Conservation (phyloP, 2,888 invertebrate species). For the Leucania comma region DNA sequence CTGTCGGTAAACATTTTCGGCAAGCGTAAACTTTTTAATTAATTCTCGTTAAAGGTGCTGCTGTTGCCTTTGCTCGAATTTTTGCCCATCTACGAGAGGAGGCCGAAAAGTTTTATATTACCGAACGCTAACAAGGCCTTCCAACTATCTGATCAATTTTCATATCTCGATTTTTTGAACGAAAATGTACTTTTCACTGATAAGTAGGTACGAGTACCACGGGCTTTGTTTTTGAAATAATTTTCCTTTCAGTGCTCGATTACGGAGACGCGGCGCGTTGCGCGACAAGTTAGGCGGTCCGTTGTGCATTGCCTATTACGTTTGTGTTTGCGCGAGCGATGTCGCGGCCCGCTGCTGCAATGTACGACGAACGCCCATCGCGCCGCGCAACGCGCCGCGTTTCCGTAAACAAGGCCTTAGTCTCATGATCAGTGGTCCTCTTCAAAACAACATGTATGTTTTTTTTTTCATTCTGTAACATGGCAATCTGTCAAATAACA, state of each 20-base stretch:
- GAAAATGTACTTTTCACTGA: not conserved
- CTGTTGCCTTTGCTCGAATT: slow-evolving; percentile 24
- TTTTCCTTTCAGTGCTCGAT: too few relatives aligned
- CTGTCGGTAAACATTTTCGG: slow-evolving; percentile 58
- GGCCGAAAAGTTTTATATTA: slow-evolving; percentile 37
- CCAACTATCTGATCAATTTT: slow-evolving; percentile 41
- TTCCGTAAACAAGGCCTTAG: too few relatives aligned
- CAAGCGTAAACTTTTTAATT: slow-evolving; percentile 66
- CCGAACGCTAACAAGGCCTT: slow-evolving; percentile 19
- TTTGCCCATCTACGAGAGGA: slow-evolving; percentile 19
- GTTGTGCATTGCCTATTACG: too few relatives aligned
- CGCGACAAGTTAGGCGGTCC: too few relatives aligned
- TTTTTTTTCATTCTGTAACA: too few relatives aligned
- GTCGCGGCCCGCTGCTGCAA: too few relatives aligned
- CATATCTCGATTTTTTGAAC: not conserved
- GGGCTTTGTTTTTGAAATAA: not conserved
- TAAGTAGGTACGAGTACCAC: not conserved
- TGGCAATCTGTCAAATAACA: too few relatives aligned
- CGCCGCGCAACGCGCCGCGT: too few relatives aligned
- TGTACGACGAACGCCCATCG: too few relatives aligned
- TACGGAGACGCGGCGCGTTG: too few relatives aligned
- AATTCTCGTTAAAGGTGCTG: slow-evolving; percentile 59
- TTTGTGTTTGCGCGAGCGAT: too few relatives aligned
- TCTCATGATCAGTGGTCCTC: not conserved
- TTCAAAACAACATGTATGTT: not conserved